A percentile compares a stretch with the other conserved stretches of the same genome.
These are phyloP conservation scores for Eudasyphora cyanicolor DNA, from an alignment of 2,888 invertebrate genomes.

Conservation along the genomic window DNA sequence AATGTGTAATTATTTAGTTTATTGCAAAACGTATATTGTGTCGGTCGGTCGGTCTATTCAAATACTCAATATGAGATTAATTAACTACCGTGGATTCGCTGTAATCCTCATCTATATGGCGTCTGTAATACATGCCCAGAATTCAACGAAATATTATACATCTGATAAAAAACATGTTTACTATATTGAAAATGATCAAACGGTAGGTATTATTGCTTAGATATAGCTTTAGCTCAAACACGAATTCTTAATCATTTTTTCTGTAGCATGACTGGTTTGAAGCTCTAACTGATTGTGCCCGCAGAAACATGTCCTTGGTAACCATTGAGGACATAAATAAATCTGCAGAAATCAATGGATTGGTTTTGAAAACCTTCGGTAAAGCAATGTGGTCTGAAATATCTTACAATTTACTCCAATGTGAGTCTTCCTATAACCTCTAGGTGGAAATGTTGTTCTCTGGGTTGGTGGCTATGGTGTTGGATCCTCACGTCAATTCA, in stretches of 20 bases:
- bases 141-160: constrained; percentile 7
- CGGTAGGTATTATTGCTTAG: neutral
- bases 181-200: constrained; percentile 15
- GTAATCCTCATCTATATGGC: too few species aligned
- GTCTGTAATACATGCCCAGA: too few species aligned
- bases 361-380: constrained; percentile 12
- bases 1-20: too few species aligned
- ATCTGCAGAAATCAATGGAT: neutral
- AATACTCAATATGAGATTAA: too few species aligned
- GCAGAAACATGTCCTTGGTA: constrained; percentile 17
- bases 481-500: neutral
- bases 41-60: too few species aligned
- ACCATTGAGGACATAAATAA: constrained; percentile 4
- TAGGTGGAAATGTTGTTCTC: neutral
- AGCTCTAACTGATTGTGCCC: neutral
- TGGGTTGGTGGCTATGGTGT: constrained; percentile 23
- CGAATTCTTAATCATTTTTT: neutral
- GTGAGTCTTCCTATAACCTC: too few species aligned
- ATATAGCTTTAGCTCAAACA: neutral
- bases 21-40: too few species aligned
- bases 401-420: neutral
- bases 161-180: neutral
- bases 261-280: constrained; percentile 26
- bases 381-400: neutral
- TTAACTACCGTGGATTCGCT: too few species aligned